phyloP scores from a whole-genome alignment of 2,113 vertebrate species.

The Taurulus bubalis region DNA sequence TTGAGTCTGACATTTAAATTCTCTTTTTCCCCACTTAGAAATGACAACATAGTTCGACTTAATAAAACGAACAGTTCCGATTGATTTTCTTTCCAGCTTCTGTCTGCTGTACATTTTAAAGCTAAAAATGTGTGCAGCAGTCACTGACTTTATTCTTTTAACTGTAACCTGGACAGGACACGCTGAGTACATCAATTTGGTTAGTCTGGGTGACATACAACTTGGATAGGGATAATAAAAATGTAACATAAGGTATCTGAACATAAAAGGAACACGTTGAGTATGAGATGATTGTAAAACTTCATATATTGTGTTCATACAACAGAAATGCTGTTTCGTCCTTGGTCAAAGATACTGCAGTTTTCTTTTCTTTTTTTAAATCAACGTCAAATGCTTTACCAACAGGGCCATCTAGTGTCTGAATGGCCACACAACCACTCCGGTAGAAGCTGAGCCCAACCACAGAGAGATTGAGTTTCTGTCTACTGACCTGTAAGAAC shows the following conservation, averaged over 20 bases:
- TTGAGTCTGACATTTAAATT: neutral
- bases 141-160: neutral
- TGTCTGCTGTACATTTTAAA: neutral
- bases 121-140: neutral
- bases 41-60: neutral
- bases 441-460: neutral
- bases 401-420: constrained; percentile 73
- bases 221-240: neutral
- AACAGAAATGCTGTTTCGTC: neutral
- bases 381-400: constrained; percentile 23
- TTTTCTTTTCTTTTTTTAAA: neutral
- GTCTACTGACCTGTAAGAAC: neutral
- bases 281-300: neutral
- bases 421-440: neutral
- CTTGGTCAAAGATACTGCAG: neutral
- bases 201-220: neutral
- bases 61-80: neutral
- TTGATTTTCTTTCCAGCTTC: neutral
- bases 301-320: neutral
- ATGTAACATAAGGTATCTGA: neutral
- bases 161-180: neutral
- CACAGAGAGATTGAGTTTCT: neutral
- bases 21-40: neutral
- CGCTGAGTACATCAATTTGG: neutral
- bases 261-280: neutral